Percentiles rank a stretch among this genome's conserved stretches.
These are phyloP conservation scores for Amniataba percoides DNA, from an alignment of 2,797 vertebrate species.

Conservation along the genomic window DNA sequence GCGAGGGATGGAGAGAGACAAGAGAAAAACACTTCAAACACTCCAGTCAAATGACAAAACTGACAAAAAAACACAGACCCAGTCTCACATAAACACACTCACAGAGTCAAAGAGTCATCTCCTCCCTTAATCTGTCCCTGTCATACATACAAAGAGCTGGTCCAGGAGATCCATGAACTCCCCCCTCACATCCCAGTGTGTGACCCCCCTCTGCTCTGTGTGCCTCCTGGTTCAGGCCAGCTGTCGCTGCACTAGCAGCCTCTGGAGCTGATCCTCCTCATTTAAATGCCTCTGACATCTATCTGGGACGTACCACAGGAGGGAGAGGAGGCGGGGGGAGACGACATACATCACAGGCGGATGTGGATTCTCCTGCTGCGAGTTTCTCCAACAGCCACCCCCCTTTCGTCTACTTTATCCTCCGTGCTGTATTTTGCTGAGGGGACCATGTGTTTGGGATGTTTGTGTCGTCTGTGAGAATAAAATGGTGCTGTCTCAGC, in stretches of 20 bases:
- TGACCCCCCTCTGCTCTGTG: conserved; percentile 75
- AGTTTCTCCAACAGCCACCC: conserved; percentile 47
- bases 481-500: conserved; percentile 61
- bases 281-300: conserved; percentile 87
- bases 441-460: conserved; percentile 72
- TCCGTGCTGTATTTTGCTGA: conserved; percentile 65
- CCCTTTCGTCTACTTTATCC: conserved; percentile 30
- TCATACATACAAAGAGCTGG: conserved; percentile 82
- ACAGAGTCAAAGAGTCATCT: conserved; percentile 57
- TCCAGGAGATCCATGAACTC: conserved; percentile 80
- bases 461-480: conserved; percentile 61
- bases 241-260: conserved; percentile 83
- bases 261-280: conserved; percentile 84
- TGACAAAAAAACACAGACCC: conserved; percentile 33
- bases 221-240: conserved; percentile 84
- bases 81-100: conserved; percentile 29
- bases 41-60: conserved; percentile 51
- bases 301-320: conserved; percentile 84
- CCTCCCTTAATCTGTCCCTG: conserved; percentile 68
- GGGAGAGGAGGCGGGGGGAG: conserved; percentile 60
- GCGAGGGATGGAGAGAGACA: conserved; percentile 52
- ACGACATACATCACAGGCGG: conserved; percentile 39
- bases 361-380: conserved; percentile 42
- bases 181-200: conserved; percentile 71
- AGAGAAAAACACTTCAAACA: conserved; percentile 62